phyloP scores from a whole-genome alignment of 2,888 invertebrate species.

The Caradrina kadenii region DNA sequence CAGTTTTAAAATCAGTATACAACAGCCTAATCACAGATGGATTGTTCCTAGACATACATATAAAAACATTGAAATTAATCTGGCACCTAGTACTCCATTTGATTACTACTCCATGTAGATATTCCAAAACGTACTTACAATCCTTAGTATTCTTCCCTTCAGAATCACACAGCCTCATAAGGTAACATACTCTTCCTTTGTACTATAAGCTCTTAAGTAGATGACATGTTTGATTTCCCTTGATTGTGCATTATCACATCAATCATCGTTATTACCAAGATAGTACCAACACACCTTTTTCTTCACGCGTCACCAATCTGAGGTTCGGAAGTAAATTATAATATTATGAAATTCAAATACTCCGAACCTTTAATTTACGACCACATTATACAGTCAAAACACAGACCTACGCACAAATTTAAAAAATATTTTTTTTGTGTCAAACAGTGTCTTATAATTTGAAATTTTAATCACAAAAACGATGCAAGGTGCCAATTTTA shows the following conservation, averaged over 20 bases:
- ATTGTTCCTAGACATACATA: not conserved
- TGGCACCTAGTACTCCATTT: constrained; percentile 20
- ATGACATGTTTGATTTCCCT: constrained; percentile 2
- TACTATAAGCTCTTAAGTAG: constrained; percentile 4
- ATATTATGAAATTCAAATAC: not conserved
- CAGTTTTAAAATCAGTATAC: not conserved
- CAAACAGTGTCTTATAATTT: constrained; percentile 55
- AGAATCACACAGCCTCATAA: not conserved
- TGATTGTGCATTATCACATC: not conserved
- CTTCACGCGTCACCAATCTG: not conserved
- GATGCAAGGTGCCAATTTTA: constrained; percentile 66
- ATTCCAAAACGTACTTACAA: constrained; percentile 8
- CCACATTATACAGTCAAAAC: constrained; percentile 29
- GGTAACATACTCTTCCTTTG: constrained; percentile 1
- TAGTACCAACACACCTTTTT: not conserved
- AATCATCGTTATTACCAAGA: not conserved
- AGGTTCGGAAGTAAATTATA: not conserved
- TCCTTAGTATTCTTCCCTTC: not conserved
- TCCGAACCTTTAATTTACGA: constrained; percentile 2
- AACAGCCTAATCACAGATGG: not conserved
- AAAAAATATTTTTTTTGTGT: constrained; percentile 49
- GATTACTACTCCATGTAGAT: constrained; percentile 10
- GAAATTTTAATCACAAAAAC: constrained; percentile 53
- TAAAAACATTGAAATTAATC: not conserved
- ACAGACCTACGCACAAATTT: constrained; percentile 35